Conservation (phyloP, 2,113 vertebrate genomes). For the Mustelus asterias region DNA sequence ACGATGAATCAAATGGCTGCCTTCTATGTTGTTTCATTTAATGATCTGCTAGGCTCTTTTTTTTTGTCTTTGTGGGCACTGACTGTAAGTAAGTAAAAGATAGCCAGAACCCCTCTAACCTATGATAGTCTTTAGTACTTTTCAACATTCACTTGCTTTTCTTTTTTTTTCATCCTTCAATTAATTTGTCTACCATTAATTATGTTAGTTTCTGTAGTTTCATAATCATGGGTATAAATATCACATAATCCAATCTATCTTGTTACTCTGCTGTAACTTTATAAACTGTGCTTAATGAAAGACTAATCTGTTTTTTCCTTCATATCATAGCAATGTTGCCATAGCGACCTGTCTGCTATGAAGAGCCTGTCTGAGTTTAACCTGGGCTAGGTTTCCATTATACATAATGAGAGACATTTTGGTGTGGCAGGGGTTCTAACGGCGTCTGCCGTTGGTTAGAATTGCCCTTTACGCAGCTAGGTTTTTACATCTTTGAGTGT, state of each 20-base stretch:
- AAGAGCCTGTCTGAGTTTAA: background rate
- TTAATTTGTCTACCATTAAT: background rate
- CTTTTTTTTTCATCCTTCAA: background rate
- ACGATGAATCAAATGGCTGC: background rate
- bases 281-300: background rate
- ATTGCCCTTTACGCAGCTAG: background rate
- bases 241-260: background rate
- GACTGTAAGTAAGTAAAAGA: background rate
- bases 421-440: background rate
- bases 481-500: background rate
- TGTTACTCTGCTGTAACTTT: background rate
- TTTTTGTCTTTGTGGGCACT: background rate
- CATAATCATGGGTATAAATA: background rate
- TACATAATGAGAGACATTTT: background rate
- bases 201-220: background rate
- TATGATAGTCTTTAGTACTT: background rate
- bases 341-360: background rate
- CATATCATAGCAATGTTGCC: background rate
- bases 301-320: background rate
- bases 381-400: background rate
- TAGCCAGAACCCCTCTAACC: background rate
- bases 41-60: background rate
- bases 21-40: background rate
- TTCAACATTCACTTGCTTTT: background rate
- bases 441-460: background rate